Evolutionary conservation across 2,113 vertebrate species (phyloP).

Genomic region (Narcine bancroftii): DNA sequence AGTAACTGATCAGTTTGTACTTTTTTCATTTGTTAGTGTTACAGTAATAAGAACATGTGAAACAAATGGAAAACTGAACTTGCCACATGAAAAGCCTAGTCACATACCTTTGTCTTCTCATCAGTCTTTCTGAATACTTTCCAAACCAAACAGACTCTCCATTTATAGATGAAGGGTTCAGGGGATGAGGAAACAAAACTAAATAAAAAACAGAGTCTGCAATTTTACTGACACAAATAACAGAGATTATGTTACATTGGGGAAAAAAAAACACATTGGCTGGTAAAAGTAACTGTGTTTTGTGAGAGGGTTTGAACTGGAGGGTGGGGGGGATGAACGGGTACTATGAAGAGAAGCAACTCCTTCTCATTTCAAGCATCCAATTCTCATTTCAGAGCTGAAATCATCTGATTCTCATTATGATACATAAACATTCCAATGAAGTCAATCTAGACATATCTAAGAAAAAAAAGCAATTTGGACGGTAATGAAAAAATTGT

Average conservation of each 20-base stretch:
- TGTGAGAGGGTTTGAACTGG: not conserved
- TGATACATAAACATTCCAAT: not conserved
- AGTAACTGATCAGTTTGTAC: not conserved
- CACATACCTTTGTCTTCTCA: not conserved
- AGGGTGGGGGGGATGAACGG: too few species aligned
- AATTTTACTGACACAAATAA: not conserved
- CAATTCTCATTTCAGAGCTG: not conserved
- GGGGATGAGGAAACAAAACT: not conserved
- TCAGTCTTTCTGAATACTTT: constrained; percentile 2
- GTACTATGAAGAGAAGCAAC: not conserved
- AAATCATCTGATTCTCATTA: constrained; percentile 6
- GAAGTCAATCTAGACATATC: not conserved
- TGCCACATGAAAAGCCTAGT: not conserved
- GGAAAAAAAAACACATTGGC: not conserved
- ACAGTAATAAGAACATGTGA: not conserved
- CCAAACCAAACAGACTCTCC: not conserved
- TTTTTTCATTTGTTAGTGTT: not conserved
- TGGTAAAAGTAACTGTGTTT: not conserved
- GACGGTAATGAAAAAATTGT: not conserved
- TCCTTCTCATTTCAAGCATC: not conserved
- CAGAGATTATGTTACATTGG: not conserved
- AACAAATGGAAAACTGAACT: not conserved
- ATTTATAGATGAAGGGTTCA: constrained; percentile 11
- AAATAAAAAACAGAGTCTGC: not conserved
- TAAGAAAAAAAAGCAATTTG: not conserved